Base-by-base conservation (phyloP, 37 sponge, comb jelly and placozoan genomes). In the Axinella damicornis region DNA sequence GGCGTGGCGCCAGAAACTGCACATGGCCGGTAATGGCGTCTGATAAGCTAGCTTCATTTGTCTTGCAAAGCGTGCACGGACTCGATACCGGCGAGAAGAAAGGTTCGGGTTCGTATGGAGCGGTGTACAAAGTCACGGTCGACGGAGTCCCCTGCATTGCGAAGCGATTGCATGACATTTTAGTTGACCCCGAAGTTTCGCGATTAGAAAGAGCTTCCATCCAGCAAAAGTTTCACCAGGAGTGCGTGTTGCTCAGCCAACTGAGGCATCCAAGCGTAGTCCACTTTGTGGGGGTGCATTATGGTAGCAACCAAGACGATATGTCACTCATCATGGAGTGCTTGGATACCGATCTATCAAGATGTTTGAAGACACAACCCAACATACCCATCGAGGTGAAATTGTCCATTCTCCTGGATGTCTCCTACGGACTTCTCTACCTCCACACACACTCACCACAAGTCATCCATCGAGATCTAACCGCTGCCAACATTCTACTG, bases 221-320 rank as follows among this genome's bases (percentile, higher is more conserved):
- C 14, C 78, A 19, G 32, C 20, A 46, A 22, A 62, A 32, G n/a
- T 83, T 83, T 73, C 19, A 5, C n/a, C 53, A 61, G 12, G 83
- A 83, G 33, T 83, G 74, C 37, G 28, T 20, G 18, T 14, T 73
- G 28, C 59, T 81, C 20, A 70, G 82, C 40, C 1, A 32, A 22
- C 38, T 81, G 14, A 46, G 38, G 33, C 82, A 81, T 24, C 82
- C 82, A 1, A 81, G 69, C 40, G 54, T 81, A n/a, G 82, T 81
- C 24, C 82, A 81, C 16, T 81, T 70, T 33, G 59, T 81, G 9
- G 82, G 82, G 0, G 71, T 81, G 20, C 38, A 60, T 57, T 57
- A 35, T 13, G 57, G 68, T 5, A 46, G 55, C 14, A 63, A 5
- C 46, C 2, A 30, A 21, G 4, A 34, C 5, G 82, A 81, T 69